Percentiles rank a stretch among this genome's conserved stretches.
Conservation (phyloP, 1,140 invertebrate species). For the Pseudomyrmex cubaensis region DNA sequence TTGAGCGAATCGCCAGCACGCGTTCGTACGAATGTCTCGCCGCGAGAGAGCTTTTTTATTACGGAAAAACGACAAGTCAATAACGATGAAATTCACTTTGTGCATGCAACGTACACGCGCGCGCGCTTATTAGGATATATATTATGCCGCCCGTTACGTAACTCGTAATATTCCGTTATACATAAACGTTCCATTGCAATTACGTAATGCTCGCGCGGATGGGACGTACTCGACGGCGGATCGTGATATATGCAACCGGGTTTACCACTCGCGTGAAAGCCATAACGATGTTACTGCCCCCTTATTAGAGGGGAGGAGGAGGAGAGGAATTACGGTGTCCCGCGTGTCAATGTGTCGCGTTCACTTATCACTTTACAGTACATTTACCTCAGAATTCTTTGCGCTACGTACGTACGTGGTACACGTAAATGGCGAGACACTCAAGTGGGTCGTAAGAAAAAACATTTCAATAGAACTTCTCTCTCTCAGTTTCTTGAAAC, state of each 20-base stretch:
- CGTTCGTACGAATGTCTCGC: conserved; percentile 16
- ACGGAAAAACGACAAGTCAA: conserved; percentile 29
- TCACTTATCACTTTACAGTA: conserved; percentile 19
- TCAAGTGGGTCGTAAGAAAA: too few species aligned
- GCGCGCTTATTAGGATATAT: conserved; percentile 52
- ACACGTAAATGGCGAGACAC: background rate
- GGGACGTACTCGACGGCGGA: conserved; percentile 50
- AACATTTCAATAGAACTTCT: background rate
- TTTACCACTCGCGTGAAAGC: conserved; percentile 45
- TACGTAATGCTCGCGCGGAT: conserved; percentile 48
- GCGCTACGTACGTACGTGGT: background rate
- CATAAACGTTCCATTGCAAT: conserved; percentile 55
- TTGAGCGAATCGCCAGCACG: conserved; percentile 14
- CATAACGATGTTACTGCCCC: conserved; percentile 26
- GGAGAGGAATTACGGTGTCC: background rate
- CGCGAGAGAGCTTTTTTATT: conserved; percentile 24
- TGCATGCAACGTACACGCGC: conserved; percentile 31
- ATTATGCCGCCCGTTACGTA: conserved; percentile 51
- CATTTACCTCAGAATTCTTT: conserved; percentile 6
- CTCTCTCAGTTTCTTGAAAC: too few species aligned
- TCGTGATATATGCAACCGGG: conserved; percentile 35
- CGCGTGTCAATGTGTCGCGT: background rate
- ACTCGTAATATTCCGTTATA: conserved; percentile 42
- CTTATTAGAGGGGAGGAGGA: conserved; percentile 7
- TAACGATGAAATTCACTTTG: conserved; percentile 55